Percentiles rank a stretch among this genome's conserved stretches.
These are phyloP conservation scores for Chionoecetes opilio DNA, from an alignment of 1,140 invertebrate genomes.

Conservation along the genomic window DNA sequence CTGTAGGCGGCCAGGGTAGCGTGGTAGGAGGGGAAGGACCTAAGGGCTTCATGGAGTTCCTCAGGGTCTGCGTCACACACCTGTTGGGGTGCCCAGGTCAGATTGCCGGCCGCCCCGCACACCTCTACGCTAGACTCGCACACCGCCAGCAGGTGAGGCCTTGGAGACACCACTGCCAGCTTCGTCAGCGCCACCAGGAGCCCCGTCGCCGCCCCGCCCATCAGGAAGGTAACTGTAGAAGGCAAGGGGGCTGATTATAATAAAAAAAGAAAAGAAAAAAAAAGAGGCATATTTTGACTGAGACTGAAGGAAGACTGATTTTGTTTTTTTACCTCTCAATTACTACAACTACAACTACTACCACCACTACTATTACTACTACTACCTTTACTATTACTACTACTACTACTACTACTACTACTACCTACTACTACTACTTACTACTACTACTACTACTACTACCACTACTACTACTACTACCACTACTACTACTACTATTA, in stretches of 20 bases:
- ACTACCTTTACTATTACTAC: no score
- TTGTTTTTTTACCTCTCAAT: no score
- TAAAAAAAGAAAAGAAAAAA: no score
- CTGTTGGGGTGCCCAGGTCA: slow-evolving; percentile 44
- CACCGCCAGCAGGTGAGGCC: slow-evolving; percentile 55
- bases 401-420: no score
- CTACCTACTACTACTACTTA: no score
- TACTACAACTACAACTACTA: no score
- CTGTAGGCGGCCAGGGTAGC: slow-evolving; percentile 67
- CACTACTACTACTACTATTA: no score
- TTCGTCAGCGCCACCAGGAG: slow-evolving; percentile 63
- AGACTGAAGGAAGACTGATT: no score
- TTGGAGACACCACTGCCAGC: slow-evolving; percentile 39
- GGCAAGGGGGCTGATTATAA: background rate
- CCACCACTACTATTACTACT: no score
- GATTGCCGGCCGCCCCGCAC: background rate
- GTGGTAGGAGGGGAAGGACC: slow-evolving; percentile 71
- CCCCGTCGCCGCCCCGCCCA: slow-evolving; percentile 61
- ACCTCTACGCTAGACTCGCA: background rate
- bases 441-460: no score
- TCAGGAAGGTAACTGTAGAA: slow-evolving; percentile 51
- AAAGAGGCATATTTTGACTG: no score
- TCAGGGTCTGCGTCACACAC: background rate
- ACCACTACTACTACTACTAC: no score
- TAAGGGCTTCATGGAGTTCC: slow-evolving; percentile 54